Evolutionary conservation across 1,140 invertebrate species (phyloP).

Genomic region (Araneus ventricosus): DNA sequence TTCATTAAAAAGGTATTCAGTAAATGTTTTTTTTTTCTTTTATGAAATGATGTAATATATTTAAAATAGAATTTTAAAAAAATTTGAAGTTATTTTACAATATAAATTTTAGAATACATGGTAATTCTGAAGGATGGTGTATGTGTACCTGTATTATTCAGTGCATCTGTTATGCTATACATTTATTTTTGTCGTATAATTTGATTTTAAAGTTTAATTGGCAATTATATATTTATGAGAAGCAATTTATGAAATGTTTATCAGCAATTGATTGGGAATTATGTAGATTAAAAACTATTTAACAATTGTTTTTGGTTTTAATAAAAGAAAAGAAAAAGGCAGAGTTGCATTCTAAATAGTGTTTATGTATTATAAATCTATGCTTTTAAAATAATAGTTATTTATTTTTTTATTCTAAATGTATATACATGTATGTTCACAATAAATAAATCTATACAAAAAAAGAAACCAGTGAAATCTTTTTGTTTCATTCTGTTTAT

Average conservation of each 20-base stretch:
- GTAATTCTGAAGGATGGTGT: background rate
- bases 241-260: background rate
- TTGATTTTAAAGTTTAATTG: background rate
- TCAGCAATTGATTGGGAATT: background rate
- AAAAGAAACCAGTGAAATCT: background rate
- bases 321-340: background rate
- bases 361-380: slow-evolving; percentile 27
- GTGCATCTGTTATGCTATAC: background rate
- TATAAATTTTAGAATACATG: too few species aligned
- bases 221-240: background rate
- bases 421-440: slow-evolving; percentile 21
- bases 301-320: background rate
- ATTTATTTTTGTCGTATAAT: background rate
- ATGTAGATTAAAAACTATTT: background rate
- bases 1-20: too few species aligned
- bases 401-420: slow-evolving; percentile 37
- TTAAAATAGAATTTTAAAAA: too few species aligned
- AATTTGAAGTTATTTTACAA: too few species aligned
- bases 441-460: slow-evolving; percentile 18
- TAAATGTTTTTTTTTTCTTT: too few species aligned
- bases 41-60: too few species aligned
- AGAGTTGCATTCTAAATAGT: background rate
- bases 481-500: slow-evolving; percentile 23
- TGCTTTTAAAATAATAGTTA: slow-evolving; percentile 43
- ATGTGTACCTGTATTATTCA: background rate